These are phyloP conservation scores for Gambusia affinis DNA, from an alignment of 2,113 vertebrate species.

Conservation along the genomic window DNA sequence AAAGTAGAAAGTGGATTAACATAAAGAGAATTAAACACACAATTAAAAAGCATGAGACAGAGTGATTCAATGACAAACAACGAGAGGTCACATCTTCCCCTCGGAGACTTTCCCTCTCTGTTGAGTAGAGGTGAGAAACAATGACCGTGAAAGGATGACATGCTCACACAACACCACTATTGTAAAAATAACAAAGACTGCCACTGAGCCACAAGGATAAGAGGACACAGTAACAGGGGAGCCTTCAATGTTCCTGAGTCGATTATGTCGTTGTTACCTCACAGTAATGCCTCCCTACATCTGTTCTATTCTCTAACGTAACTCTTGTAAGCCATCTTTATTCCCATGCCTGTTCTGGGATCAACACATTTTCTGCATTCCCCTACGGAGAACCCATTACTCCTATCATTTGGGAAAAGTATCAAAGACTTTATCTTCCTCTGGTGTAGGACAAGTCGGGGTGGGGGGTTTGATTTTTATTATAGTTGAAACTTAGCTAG, in stretches of 20 bases:
- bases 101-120: constrained; percentile 54
- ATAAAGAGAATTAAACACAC: not conserved
- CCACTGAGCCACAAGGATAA: constrained; percentile 72
- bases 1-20: not conserved
- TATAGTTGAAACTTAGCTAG: too few species aligned
- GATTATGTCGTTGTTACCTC: constrained; percentile 73
- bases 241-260: constrained; percentile 63
- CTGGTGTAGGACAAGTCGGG: not conserved
- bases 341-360: constrained; percentile 14
- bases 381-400: not conserved
- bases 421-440: constrained; percentile 1
- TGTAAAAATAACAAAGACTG: constrained; percentile 70
- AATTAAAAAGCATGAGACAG: constrained; percentile 2
- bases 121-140: constrained; percentile 72
- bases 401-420: not conserved
- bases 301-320: constrained; percentile 55
- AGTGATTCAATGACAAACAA: constrained; percentile 34
- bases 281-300: constrained; percentile 56
- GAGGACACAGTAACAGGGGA: constrained; percentile 69
- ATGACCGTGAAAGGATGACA: constrained; percentile 76
- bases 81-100: constrained; percentile 38
- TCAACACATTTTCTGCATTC: constrained; percentile 35
- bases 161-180: constrained; percentile 66
- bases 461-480: not conserved
- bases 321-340: constrained; percentile 38